These are phyloP conservation scores for Oreochromis aureus DNA, from an alignment of 2,113 vertebrate genomes.

Conservation along the genomic window DNA sequence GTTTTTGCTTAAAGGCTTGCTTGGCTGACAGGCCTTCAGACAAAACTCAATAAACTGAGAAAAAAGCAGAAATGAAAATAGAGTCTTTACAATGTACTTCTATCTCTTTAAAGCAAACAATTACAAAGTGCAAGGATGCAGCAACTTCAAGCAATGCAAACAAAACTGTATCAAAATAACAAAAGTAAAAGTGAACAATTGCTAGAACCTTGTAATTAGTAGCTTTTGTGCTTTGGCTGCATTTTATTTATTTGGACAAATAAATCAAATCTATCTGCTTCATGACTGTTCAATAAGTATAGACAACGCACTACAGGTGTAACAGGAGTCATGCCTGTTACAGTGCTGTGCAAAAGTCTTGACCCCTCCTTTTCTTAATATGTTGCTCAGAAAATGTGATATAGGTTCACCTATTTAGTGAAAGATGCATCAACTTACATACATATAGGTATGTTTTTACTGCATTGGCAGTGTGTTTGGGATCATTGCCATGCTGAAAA, in stretches of 20 bases:
- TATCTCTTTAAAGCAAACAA: background rate
- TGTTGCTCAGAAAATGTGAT: background rate
- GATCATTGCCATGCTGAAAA: background rate
- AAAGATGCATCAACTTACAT: background rate
- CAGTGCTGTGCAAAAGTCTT: background rate
- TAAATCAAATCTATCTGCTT: background rate
- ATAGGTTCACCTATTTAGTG: background rate
- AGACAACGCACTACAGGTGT: fast-evolving
- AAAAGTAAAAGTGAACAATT: background rate
- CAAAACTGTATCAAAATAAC: background rate
- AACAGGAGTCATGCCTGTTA: background rate
- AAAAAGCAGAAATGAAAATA: background rate
- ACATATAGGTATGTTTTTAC: background rate
- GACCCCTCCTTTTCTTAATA: background rate
- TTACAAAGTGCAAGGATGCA: background rate
- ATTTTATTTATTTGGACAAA: background rate
- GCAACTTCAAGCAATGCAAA: background rate
- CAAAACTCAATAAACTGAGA: background rate
- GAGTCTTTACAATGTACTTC: background rate
- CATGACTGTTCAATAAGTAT: background rate
- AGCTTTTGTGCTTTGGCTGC: background rate
- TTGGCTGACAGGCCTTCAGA: background rate
- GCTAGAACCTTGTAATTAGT: background rate
- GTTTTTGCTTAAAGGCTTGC: background rate
- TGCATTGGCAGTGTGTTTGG: background rate